Evolutionary conservation across 2,113 vertebrate species (phyloP), one percentile per base, ranked within the genome.

Genomic region (Camelus bactrianus): DNA sequence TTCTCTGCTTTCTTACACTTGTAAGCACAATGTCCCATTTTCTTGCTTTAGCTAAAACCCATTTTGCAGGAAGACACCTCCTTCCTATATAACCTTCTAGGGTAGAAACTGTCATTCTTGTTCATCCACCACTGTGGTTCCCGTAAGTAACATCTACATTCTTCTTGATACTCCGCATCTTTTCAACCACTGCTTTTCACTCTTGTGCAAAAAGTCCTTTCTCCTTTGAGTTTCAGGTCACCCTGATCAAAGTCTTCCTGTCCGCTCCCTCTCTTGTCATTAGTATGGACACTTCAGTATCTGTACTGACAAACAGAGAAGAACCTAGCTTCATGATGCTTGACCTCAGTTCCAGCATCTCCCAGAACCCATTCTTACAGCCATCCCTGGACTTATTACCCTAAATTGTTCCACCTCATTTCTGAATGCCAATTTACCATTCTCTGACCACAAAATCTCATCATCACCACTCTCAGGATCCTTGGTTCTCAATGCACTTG

Each of bases 31-130:
- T 54, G 26, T 8, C 7, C 0, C 46, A 85, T 69, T 76, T 80
- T 85, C 42, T 89, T 85, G 42, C 11, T 52, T 91, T 91, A 75
- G 91, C 38, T 88, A 89, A 95, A 94, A 62, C 38, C 11, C 50
- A 14, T 56, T 54, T 91, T 94, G 20, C 58, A 81, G 64, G 48
- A 95, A 80, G n/a, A 56, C 3, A 46, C n/a, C 30, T 46, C 26
- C 26, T 90, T 19, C 79, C 14, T 91, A 8, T 91, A 8, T 16
- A 82, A 60, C 32, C 38, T 80, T 80, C 77, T 82, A 10, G 46
- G 32, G 54, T 46, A 54, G 50, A 95, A 54, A 70, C 8, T 16
- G 1, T 32, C 38, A 60, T 65, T 82, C 24, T 80, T 56, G 22
- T 62, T 38, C 13, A 56, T 28, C 69, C 16, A 52, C 42, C 30